Base-by-base conservation (phyloP, 1,140 invertebrate genomes). In the Brachionus paranguensis region DNA sequence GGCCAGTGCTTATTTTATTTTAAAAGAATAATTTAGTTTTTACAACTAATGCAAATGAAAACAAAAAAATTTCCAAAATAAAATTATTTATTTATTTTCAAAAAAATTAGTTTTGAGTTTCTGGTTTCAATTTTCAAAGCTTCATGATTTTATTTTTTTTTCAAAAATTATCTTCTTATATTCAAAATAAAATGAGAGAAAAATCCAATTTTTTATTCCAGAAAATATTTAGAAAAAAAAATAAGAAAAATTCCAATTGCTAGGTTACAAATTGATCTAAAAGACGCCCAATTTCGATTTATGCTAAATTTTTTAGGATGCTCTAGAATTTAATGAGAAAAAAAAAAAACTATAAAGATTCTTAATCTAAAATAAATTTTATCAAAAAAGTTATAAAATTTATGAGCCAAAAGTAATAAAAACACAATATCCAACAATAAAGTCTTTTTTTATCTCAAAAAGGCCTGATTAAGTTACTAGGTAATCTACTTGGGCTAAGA, bases 221-320 rank as follows among this genome's bases (percentile, higher is more conserved):
- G 2, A 53, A n/a, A 53, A 53, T 53, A n/a, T 53, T 17, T 7
- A n/a, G 12, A n/a, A n/a, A 17, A 24, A 10, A 60, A 60, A 60
- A 3, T 68, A 33, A 24, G 12, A 68, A 33, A 14, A 14, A 68
- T 68, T 14, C 65, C 3, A 1, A 68, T 68, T 68, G 65, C 65
- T 68, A 68, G 65, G 65, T 33, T 33, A 68, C 65, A 68, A 68
- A 68, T 68, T 68, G 65, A 33, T 68, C 65, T 14, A 68, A 68
- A 68, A 68, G 65, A 68, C 65, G 65, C 65, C 33, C 33, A 29
- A 68, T 68, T 68, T 33, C 65, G 27, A 33, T 33, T 29, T n/a
- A 68, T 33, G 33, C 27, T 33, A 68, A 68, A n/a, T 33, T 68
- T 29, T 68, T 68, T 14, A 33, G 11, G 65, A 68, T 68, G 53